Evolutionary conservation across 1,140 invertebrate species (phyloP).

Genomic region (Pollicipes pollicipes): DNA sequence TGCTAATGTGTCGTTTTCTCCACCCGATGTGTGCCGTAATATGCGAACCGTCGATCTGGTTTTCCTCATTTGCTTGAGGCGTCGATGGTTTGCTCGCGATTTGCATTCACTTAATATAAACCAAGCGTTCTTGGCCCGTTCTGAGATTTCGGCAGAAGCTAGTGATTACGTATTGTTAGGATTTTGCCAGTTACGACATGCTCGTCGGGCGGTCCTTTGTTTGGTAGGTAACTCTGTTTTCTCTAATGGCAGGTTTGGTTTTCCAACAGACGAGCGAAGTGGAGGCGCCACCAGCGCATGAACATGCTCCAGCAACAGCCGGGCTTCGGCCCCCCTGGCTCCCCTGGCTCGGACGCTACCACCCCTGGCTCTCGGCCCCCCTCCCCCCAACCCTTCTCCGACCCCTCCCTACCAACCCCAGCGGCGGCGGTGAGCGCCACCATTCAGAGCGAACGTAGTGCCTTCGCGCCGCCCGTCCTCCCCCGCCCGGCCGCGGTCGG

Average conservation of each 20-base stretch:
- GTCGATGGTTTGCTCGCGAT: too few relatives aligned
- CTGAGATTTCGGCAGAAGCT: too few relatives aligned
- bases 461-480: not conserved
- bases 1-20: too few relatives aligned
- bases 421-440: constrained; percentile 6
- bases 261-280: constrained; percentile 95
- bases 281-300: constrained; percentile 86
- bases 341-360: constrained; percentile 37
- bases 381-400: constrained; percentile 65
- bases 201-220: too few relatives aligned
- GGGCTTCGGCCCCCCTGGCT: constrained; percentile 65
- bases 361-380: constrained; percentile 49
- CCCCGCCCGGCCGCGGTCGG: constrained; percentile 16
- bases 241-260: constrained; percentile 67
- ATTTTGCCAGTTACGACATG: too few relatives aligned
- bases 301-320: constrained; percentile 69
- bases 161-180: too few relatives aligned
- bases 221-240: constrained; percentile 3
- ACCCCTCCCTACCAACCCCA: constrained; percentile 47
- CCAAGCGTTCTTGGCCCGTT: too few relatives aligned
- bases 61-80: too few relatives aligned
- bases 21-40: too few relatives aligned
- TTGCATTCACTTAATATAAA: too few relatives aligned
- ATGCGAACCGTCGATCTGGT: too few relatives aligned
- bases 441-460: not conserved